phyloP scores from a whole-genome alignment of 2,888 invertebrate species.

The Coleophora flavipennella region DNA sequence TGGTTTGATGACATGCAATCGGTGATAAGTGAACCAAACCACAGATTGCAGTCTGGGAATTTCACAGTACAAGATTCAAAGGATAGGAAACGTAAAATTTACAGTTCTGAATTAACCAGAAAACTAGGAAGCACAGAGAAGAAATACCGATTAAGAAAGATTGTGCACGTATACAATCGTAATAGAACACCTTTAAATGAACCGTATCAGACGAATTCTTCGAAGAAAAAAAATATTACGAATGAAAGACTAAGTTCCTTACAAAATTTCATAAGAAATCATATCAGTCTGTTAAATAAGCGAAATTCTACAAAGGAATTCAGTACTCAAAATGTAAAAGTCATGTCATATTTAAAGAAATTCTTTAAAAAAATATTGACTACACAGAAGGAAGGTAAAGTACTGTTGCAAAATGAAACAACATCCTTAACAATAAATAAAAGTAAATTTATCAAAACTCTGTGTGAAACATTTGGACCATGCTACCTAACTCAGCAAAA shows the following conservation, averaged over 20 bases:
- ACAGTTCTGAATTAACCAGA: slow-evolving; percentile 4
- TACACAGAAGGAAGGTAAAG: slow-evolving; percentile 13
- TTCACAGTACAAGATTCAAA: not conserved
- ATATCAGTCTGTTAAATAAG: slow-evolving; percentile 17
- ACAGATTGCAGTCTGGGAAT: too few species aligned
- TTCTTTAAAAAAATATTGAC: slow-evolving; percentile 37
- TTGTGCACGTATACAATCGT: slow-evolving; percentile 7
- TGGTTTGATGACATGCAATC: too few species aligned
- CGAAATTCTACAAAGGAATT: slow-evolving; percentile 12
- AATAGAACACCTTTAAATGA: slow-evolving; percentile 7
- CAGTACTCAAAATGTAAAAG: slow-evolving; percentile 22
- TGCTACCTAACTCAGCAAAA: slow-evolving; percentile 28
- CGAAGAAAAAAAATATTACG: slow-evolving; percentile 6
- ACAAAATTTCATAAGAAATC: slow-evolving; percentile 16
- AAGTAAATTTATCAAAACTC: not conserved
- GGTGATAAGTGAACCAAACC: too few species aligned
- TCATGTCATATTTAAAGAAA: slow-evolving; percentile 36
- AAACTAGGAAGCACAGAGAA: slow-evolving; percentile 18
- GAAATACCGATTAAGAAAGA: slow-evolving; percentile 21
- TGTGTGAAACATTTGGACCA: slow-evolving; percentile 22
- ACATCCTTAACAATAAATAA: not conserved
- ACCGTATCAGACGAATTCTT: not conserved
- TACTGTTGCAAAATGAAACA: slow-evolving; percentile 6
- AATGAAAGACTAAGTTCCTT: slow-evolving; percentile 14
- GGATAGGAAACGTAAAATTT: not conserved